Evolutionary conservation across 1,140 invertebrate genomes (phyloP), one percentile per base, ranked within the genome.

Genomic region (Drosophila ironensis): DNA sequence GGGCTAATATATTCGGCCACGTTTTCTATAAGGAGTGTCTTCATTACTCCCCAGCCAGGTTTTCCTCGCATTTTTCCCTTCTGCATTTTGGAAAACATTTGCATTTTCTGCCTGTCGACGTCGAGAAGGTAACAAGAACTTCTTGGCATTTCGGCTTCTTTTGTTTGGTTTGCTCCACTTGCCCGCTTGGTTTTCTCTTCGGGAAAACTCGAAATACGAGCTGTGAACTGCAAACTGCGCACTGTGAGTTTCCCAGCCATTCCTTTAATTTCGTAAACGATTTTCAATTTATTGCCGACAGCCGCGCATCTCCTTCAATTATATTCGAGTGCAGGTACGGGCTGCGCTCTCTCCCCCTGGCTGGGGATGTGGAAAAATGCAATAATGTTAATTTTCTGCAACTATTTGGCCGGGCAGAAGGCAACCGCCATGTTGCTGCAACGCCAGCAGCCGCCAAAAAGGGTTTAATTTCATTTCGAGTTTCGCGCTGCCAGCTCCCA

Each of bases 381-480:
- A 37, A 37, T 17, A 37, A 17, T 37, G 64, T 74, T 78, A 86
- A 84, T 86, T 86, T 71, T 73, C 67, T 74, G 70, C 74, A 70
- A 81, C 71, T 72, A 71, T 75, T 81, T 74, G 54, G 51, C 57
- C 46, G 50, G 11, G 3, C 28, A 11, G 11, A 2, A 33, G 30
- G 30, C 30, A 30, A 17, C 33, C 51, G 37, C 52, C 63, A 59
- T 40, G 19, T 30, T 38, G 24, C 40, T 4, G 14, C 48, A 48
- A 16, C 64, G 20, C 35, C 46, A 50, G 48, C 71, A 25, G 40
- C 71, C 78, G 56, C 70, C 80, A 46, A 84, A 84, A 86, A 86
- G 80, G 81, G 81, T 86, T 86, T 86, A 87, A 86, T 86, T 86
- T 86, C 80, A 87, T 86, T 86, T 80, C 50, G 57, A 53, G 46